A percentile compares a stretch with the other conserved stretches of the same genome.
Conservation (phyloP, 1,140 invertebrate genomes). For the Teleogryllus occipitalis region DNA sequence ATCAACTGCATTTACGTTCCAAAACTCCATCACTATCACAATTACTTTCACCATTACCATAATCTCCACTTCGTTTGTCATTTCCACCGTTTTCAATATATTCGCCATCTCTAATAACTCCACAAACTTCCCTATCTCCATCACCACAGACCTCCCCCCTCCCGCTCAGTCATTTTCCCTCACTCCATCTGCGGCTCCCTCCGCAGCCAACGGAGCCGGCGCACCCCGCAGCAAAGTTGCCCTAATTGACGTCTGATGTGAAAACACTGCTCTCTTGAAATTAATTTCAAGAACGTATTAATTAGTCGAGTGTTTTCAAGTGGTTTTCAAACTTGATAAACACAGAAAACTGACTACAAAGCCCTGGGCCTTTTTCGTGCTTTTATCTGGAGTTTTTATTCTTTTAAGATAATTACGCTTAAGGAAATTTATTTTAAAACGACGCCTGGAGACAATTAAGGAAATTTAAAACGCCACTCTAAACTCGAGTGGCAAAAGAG, state of each 20-base stretch:
- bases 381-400: not conserved
- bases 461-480: not conserved
- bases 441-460: not conserved
- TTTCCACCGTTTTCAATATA: no score
- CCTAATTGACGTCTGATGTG: constrained; percentile 15
- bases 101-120: no score
- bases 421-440: not conserved
- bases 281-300: constrained; percentile 16
- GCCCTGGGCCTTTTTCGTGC: not conserved
- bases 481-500: not conserved
- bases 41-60: no score
- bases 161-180: not conserved
- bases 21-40: no score
- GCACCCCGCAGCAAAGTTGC: not conserved
- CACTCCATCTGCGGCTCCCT: not conserved
- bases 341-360: not conserved
- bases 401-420: not conserved
- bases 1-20: no score
- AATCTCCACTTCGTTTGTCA: no score
- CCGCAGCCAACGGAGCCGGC: not conserved
- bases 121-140: no score
- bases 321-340: constrained; percentile 9
- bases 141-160: not conserved
- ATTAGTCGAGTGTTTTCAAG: constrained; percentile 16
- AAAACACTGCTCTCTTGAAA: constrained; percentile 11